Evolutionary conservation across 2,113 vertebrate genomes (phyloP).

Genomic region (Casuarius casuarius): DNA sequence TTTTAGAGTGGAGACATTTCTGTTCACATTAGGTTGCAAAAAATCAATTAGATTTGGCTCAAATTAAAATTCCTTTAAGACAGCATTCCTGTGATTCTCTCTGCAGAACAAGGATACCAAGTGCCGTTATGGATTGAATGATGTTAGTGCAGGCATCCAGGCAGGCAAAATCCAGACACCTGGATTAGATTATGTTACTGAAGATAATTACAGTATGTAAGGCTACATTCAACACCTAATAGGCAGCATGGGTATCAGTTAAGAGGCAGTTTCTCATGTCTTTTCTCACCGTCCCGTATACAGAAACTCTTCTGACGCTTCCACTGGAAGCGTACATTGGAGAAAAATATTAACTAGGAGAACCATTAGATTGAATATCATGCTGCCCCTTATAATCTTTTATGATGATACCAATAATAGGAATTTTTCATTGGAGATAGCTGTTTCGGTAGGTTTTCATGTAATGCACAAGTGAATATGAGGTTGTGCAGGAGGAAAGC

Average conservation of each 20-base stretch:
- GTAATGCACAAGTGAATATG: background rate
- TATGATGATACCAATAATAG: fast-evolving
- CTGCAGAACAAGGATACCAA: background rate
- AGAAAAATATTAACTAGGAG: background rate
- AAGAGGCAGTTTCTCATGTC: background rate
- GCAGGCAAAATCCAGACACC: background rate
- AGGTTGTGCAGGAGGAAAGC: background rate
- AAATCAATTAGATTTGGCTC: background rate
- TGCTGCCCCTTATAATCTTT: background rate
- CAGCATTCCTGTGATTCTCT: background rate
- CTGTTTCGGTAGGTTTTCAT: background rate
- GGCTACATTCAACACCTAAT: too few relatives aligned
- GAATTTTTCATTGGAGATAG: background rate
- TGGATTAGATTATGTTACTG: background rate
- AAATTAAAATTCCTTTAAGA: background rate
- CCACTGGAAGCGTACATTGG: background rate
- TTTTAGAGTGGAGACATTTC: background rate
- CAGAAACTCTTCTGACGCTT: background rate
- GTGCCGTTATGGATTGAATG: background rate
- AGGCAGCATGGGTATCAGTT: fast-evolving
- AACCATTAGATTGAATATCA: background rate
- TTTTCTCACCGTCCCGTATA: background rate
- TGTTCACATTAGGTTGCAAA: background rate
- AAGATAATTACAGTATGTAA: background rate
- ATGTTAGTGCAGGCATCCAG: background rate